These are phyloP conservation scores for Arctia plantaginis DNA, from an alignment of 2,888 invertebrate genomes.

Conservation along the genomic window DNA sequence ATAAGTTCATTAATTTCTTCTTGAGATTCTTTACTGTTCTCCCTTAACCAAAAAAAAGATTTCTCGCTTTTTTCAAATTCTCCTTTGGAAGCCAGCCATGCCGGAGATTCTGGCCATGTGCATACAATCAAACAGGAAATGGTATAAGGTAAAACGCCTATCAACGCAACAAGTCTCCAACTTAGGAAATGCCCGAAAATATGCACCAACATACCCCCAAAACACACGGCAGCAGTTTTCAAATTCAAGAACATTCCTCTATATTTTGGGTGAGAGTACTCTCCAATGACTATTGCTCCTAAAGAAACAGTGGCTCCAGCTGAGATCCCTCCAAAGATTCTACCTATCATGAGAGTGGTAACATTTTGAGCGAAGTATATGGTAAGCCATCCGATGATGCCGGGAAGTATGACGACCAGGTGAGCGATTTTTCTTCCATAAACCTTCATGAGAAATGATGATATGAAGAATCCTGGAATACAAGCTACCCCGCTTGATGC, in stretches of 20 bases:
- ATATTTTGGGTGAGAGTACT: conserved; percentile 66
- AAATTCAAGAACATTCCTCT: conserved; percentile 71
- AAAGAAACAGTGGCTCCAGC: conserved; percentile 59
- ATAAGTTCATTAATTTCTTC: conserved; percentile 62
- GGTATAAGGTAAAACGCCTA: conserved; percentile 56
- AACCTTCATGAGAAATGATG: conserved; percentile 63
- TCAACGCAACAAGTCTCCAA: conserved; percentile 64
- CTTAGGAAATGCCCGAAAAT: conserved; percentile 55
- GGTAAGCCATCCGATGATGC: conserved; percentile 61
- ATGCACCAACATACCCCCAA: conserved; percentile 63
- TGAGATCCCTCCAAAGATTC: conserved; percentile 61
- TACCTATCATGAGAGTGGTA: conserved; percentile 57
- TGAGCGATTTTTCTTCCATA: conserved; percentile 63
- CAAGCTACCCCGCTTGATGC: conserved; percentile 59
- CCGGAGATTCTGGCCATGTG: conserved; percentile 87
- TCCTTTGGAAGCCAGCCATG: conserved; percentile 83
- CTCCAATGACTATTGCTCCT: conserved; percentile 70
- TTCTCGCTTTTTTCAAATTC: conserved; percentile 77
- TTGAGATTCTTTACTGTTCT: conserved; percentile 55
- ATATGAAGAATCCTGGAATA: conserved; percentile 60
- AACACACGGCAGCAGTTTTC: conserved; percentile 64
- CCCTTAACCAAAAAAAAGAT: conserved; percentile 83
- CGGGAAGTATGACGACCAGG: conserved; percentile 59
- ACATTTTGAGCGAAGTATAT: conserved; percentile 60
- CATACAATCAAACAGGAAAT: conserved; percentile 63